Percentiles rank a stretch among this genome's conserved stretches.
These are phyloP conservation scores for Panthera uncia DNA, from an alignment of 2,113 vertebrate species.

Conservation along the genomic window DNA sequence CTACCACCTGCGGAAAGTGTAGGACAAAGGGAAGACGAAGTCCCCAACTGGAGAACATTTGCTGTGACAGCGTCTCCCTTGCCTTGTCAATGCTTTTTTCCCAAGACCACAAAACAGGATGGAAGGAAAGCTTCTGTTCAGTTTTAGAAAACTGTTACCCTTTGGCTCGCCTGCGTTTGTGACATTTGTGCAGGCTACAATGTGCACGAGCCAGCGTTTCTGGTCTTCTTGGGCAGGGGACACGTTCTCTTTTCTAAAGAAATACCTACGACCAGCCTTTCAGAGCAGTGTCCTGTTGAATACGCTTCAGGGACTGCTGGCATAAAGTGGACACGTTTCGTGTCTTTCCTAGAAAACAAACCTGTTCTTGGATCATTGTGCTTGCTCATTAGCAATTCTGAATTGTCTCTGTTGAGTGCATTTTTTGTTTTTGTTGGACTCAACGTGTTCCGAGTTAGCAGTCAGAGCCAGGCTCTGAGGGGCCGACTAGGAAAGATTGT, in stretches of 20 bases:
- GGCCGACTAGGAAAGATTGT: background rate
- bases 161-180: background rate
- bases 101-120: background rate
- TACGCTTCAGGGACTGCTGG: background rate
- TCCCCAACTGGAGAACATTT: no score
- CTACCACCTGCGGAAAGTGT: background rate
- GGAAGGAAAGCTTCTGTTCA: background rate
- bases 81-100: background rate
- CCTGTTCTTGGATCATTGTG: rapidly evolving
- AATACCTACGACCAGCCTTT: background rate
- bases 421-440: background rate
- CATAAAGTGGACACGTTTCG: no score
- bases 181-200: background rate
- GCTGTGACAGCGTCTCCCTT: background rate
- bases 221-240: background rate
- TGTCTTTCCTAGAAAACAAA: background rate
- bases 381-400: background rate
- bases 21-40: no score
- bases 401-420: background rate
- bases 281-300: background rate
- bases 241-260: background rate
- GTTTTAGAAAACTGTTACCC: background rate
- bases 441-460: background rate
- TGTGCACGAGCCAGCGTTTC: background rate
- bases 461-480: background rate